phyloP scores from a whole-genome alignment of 2,888 invertebrate species.

The Parapristionchus giblindavisi region DNA sequence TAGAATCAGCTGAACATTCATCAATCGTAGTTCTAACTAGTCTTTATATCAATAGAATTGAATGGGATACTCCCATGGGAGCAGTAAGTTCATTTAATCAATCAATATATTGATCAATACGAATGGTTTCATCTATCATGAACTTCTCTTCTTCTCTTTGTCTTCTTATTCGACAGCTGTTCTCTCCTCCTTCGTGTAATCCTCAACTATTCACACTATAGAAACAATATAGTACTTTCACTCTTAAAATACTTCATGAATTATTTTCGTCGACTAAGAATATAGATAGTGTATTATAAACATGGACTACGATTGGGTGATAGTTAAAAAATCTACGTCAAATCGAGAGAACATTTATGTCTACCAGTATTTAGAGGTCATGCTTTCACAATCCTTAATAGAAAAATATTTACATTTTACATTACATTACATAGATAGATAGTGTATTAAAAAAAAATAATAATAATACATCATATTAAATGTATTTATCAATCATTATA shows the following conservation, averaged over 20 bases:
- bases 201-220: background rate
- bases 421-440: background rate
- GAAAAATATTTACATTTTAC: too few relatives aligned
- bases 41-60: conserved; percentile 61
- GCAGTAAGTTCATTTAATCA: conserved; percentile 19
- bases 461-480: background rate
- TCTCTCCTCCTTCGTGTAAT: background rate
- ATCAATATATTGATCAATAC: conserved; percentile 8
- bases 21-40: conserved; percentile 63
- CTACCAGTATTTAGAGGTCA: too few relatives aligned
- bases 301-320: too few relatives aligned
- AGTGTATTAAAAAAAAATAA: background rate
- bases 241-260: too few relatives aligned
- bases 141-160: background rate
- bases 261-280: too few relatives aligned
- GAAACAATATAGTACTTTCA: too few relatives aligned
- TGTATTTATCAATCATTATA: too few relatives aligned
- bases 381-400: too few relatives aligned
- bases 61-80: conserved; percentile 52
- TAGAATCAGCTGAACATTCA: conserved; percentile 62
- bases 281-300: too few relatives aligned
- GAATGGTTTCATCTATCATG: conserved; percentile 16
- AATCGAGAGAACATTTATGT: too few relatives aligned
- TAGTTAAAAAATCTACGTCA: too few relatives aligned
- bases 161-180: conserved; percentile 14